Conservation (phyloP, 2,888 invertebrate genomes). For the Phaonia tiefii region DNA sequence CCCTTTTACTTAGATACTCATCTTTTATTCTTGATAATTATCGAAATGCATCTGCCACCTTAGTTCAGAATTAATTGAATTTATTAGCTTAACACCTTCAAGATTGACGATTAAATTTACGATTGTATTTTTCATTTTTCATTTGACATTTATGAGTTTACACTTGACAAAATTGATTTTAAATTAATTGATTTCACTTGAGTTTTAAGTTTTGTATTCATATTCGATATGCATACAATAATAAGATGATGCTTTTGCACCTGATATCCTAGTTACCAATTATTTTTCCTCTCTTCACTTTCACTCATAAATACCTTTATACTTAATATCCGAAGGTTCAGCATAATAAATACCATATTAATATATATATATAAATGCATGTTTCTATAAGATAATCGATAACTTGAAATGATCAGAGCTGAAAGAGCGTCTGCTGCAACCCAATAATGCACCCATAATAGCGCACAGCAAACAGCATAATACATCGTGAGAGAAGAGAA, state of each 20-base stretch:
- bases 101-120: not conserved
- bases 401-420: not conserved
- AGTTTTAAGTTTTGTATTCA: not conserved
- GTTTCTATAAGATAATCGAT: not conserved
- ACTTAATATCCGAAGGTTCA: too few relatives aligned
- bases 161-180: conserved; percentile 5
- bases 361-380: conserved; percentile 1
- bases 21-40: conserved; percentile 11
- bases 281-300: not conserved
- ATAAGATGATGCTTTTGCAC: conserved; percentile 53
- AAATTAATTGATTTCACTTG: not conserved
- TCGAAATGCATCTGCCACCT: conserved; percentile 60
- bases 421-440: too few relatives aligned
- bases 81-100: conserved; percentile 15
- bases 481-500: too few relatives aligned
- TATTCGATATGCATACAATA: conserved; percentile 3
- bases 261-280: conserved; percentile 9
- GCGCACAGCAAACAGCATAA: too few relatives aligned
- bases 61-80: conserved; percentile 2
- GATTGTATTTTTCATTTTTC: not conserved
- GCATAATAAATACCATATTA: not conserved
- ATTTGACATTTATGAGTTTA: conserved; percentile 4
- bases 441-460: too few relatives aligned
- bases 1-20: conserved; percentile 26
- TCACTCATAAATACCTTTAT: conserved; percentile 7